A percentile compares a stretch with the other conserved stretches of the same genome.
phyloP scores from a whole-genome alignment of 1,140 invertebrate genomes.

The Leptestheria dahalacensis region DNA sequence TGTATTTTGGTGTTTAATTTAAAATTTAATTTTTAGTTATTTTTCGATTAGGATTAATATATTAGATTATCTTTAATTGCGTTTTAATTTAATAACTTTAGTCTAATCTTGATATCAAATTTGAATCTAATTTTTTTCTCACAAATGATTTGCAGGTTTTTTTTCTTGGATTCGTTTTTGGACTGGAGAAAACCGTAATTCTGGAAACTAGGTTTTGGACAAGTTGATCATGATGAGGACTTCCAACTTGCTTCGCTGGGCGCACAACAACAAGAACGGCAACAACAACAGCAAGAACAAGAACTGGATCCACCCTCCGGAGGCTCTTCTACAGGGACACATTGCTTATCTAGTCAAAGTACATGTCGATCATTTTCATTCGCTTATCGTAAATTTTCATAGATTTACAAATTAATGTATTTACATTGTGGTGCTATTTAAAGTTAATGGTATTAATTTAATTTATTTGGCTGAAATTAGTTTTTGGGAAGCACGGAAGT shows the following conservation, averaged over 20 bases:
- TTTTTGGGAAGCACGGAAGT: slow-evolving; percentile 86
- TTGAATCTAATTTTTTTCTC: too few relatives aligned
- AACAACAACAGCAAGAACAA: slow-evolving; percentile 11
- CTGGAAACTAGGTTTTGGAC: not conserved
- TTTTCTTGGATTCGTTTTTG: not conserved
- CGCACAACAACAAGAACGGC: slow-evolving; percentile 36
- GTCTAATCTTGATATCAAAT: too few relatives aligned
- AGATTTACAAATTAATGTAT: not conserved
- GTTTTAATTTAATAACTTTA: too few relatives aligned
- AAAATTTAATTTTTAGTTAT: too few relatives aligned
- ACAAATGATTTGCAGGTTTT: not conserved
- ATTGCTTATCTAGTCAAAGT: slow-evolving; percentile 95
- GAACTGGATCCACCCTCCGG: slow-evolving; percentile 87
- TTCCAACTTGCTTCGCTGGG: slow-evolving; percentile 40
- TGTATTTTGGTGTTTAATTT: too few relatives aligned
- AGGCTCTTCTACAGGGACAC: slow-evolving; percentile 81
- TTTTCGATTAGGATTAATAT: too few relatives aligned
- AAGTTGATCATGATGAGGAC: slow-evolving; percentile 33
- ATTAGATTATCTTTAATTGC: too few relatives aligned
- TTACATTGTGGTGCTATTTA: not conserved
- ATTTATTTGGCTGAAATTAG: slow-evolving; percentile 31
- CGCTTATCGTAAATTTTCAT: too few relatives aligned
- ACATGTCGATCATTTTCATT: too few relatives aligned
- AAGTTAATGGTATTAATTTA: too few relatives aligned
- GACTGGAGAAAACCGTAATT: not conserved